These are phyloP conservation scores for Apis florea DNA, from an alignment of 1,140 invertebrate species.

Conservation along the genomic window DNA sequence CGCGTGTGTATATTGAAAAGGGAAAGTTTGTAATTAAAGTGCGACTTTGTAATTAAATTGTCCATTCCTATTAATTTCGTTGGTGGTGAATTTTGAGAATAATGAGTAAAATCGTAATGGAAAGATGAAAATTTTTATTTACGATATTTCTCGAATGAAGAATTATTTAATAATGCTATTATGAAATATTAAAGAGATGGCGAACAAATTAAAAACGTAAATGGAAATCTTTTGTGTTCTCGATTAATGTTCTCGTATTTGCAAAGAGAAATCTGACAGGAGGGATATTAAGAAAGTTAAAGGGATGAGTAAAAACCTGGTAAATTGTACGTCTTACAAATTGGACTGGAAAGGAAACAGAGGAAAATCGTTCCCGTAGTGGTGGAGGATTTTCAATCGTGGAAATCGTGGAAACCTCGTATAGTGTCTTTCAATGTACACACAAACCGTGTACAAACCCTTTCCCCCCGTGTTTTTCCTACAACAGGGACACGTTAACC, in stretches of 20 bases:
- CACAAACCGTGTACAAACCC: neutral
- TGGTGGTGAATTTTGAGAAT: too few relatives aligned
- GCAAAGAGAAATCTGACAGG: too few relatives aligned
- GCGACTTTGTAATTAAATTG: too few relatives aligned
- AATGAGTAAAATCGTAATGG: too few relatives aligned
- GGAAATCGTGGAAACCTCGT: neutral
- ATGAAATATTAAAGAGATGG: too few relatives aligned
- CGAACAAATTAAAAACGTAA: neutral
- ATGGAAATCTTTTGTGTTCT: neutral
- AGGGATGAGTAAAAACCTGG: neutral
- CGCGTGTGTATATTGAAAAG: too few relatives aligned
- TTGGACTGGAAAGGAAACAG: neutral
- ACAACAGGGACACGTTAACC: neutral
- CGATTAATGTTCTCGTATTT: too few relatives aligned
- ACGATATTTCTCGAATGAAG: too few relatives aligned
- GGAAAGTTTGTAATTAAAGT: too few relatives aligned
- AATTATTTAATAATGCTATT: too few relatives aligned
- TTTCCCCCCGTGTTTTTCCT: neutral
- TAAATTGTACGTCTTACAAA: neutral
- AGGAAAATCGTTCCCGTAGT: neutral
- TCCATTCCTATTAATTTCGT: too few relatives aligned
- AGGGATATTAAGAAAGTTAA: neutral
- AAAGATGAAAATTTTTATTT: too few relatives aligned
- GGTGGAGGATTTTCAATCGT: constrained; percentile 18
- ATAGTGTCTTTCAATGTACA: neutral